phyloP scores from a whole-genome alignment of 1,140 invertebrate genomes.

The Neocloeon triangulifer region DNA sequence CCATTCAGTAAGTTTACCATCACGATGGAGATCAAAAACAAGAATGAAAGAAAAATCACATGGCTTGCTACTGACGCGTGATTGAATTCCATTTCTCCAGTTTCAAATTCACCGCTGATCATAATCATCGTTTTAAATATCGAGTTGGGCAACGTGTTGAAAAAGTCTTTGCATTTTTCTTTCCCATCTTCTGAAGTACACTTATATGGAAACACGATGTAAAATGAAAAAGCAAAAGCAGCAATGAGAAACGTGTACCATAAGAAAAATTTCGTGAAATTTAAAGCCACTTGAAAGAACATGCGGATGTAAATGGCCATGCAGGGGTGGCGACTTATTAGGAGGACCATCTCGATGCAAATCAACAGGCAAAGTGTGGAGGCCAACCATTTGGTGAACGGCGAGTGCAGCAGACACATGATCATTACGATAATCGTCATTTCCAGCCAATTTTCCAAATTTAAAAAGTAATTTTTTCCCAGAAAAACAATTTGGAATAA shows the following conservation, averaged over 20 bases:
- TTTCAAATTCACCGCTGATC: constrained; percentile 65
- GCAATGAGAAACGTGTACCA: constrained; percentile 57
- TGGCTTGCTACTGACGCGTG: constrained; percentile 38
- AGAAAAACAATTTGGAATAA: constrained; percentile 39
- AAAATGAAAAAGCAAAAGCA: constrained; percentile 59
- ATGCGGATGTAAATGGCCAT: constrained; percentile 57
- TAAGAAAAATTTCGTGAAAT: constrained; percentile 51
- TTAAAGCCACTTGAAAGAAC: constrained; percentile 49
- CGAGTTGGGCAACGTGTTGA: constrained; percentile 35
- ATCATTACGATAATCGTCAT: constrained; percentile 33
- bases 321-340: constrained; percentile 47
- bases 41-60: constrained; percentile 49
- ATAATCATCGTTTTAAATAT: constrained; percentile 62
- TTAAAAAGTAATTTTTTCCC: constrained; percentile 32
- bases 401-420: constrained; percentile 22
- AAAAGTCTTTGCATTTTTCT: constrained; percentile 25
- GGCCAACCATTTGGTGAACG: constrained; percentile 24
- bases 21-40: constrained; percentile 57
- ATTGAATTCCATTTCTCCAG: constrained; percentile 44
- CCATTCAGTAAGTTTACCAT: constrained; percentile 60
- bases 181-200: no score
- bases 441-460: constrained; percentile 47
- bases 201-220: constrained; percentile 41
- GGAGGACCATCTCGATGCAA: constrained; percentile 44
- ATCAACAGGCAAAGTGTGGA: constrained; percentile 46